Evolutionary conservation across 2,797 vertebrate species (phyloP).

Genomic region (Tamandua tetradactyla): DNA sequence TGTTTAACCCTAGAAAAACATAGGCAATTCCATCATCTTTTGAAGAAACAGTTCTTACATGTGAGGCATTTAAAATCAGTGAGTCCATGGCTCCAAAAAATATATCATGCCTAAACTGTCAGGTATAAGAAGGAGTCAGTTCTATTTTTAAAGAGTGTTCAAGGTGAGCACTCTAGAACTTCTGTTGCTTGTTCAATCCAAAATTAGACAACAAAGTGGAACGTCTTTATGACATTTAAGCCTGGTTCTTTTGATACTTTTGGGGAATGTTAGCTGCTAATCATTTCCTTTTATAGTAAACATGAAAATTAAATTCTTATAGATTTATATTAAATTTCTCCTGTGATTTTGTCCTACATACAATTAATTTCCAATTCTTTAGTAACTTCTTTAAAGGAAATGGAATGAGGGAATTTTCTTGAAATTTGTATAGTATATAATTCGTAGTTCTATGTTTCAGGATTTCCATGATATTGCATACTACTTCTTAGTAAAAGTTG

Average conservation of each 20-base stretch:
- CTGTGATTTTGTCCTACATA: background rate
- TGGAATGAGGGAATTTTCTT: background rate
- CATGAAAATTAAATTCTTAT: background rate
- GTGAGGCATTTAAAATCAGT: background rate
- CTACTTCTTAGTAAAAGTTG: background rate
- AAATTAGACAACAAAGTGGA: background rate
- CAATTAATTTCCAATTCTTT: slow-evolving; percentile 7
- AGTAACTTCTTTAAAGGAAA: slow-evolving; percentile 1
- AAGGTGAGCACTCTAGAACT: background rate
- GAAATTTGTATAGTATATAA: background rate
- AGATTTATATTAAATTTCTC: background rate
- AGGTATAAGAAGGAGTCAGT: background rate
- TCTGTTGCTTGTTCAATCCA: background rate
- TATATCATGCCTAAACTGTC: background rate
- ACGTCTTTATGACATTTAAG: background rate
- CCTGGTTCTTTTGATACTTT: background rate
- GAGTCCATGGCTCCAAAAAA: background rate
- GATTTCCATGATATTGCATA: background rate
- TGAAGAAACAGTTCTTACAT: background rate
- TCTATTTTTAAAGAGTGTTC: background rate
- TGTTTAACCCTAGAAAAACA: background rate
- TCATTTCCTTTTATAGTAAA: background rate
- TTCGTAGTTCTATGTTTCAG: background rate
- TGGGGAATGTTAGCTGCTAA: background rate
- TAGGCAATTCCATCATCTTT: slow-evolving; percentile 48